phyloP scores from a whole-genome alignment of 2,797 vertebrate species.

The Sebastes itinus region DNA sequence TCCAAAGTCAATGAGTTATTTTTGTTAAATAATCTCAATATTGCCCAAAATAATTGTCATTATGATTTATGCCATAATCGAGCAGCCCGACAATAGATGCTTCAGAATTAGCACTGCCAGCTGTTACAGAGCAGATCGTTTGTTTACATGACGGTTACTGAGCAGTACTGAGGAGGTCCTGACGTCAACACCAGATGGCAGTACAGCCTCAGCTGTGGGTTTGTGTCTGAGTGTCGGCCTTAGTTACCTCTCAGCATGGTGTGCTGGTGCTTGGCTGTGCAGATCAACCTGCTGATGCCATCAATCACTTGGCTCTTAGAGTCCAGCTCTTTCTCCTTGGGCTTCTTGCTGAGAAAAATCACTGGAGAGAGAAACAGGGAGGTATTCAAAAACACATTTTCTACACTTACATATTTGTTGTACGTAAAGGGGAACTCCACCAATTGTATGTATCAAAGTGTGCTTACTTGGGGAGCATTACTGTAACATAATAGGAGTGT shows the following conservation, averaged over 20 bases:
- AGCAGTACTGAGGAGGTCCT: not conserved
- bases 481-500: not conserved
- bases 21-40: too few relatives aligned
- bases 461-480: not conserved
- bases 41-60: too few relatives aligned
- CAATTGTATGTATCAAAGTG: not conserved
- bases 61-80: too few relatives aligned
- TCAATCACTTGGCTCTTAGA: constrained; percentile 88
- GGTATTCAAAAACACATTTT: not conserved
- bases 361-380: constrained; percentile 61
- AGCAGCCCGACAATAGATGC: too few relatives aligned
- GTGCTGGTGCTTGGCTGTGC: constrained; percentile 87
- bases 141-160: not conserved
- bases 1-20: too few relatives aligned
- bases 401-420: not conserved
- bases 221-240: not conserved
- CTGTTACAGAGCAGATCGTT: not conserved
- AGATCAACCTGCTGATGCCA: constrained; percentile 87
- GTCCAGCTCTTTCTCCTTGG: constrained; percentile 87
- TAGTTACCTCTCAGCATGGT: constrained; percentile 81
- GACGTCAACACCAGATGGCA: constrained; percentile 56
- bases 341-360: constrained; percentile 87
- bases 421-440: not conserved
- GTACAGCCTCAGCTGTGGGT: not conserved
- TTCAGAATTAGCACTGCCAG: not conserved